phyloP scores from a whole-genome alignment of 2,113 vertebrate species.

The Pedetes capensis region DNA sequence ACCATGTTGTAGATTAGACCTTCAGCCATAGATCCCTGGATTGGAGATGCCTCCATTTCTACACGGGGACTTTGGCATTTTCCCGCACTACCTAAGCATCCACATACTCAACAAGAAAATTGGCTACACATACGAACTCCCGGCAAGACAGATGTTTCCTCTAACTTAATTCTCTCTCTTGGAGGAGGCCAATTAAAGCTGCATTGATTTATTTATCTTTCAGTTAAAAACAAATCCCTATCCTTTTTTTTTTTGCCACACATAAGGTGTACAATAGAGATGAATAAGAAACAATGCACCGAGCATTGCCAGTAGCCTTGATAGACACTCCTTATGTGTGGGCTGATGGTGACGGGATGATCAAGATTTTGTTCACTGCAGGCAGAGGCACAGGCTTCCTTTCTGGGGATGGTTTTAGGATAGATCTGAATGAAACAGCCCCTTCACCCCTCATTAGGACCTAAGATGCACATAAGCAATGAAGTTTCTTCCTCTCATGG shows the following conservation, averaged over 20 bases:
- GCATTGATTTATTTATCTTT: background rate
- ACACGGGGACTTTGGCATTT: background rate
- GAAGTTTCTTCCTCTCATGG: background rate
- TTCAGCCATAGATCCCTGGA: background rate
- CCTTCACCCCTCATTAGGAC: background rate
- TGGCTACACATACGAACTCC: background rate
- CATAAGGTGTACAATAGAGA: background rate
- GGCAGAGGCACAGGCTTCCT: fast-evolving
- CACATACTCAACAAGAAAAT: background rate
- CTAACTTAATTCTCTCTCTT: background rate
- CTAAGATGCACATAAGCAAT: background rate
- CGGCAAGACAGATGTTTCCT: background rate
- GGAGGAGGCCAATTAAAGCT: conserved; percentile 6
- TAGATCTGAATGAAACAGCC: background rate
- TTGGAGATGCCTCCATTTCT: background rate
- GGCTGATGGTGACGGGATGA: background rate
- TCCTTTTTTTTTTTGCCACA: background rate
- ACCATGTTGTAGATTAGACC: background rate
- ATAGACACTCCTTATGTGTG: background rate
- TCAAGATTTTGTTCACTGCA: background rate
- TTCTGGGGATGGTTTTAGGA: background rate
- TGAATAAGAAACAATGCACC: background rate
- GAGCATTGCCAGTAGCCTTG: background rate
- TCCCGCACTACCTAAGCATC: background rate
- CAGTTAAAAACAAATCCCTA: background rate